These are phyloP conservation scores for Beroe ovata DNA, from an alignment of 37 sponge, comb jelly and placozoan species.

Conservation along the genomic window DNA sequence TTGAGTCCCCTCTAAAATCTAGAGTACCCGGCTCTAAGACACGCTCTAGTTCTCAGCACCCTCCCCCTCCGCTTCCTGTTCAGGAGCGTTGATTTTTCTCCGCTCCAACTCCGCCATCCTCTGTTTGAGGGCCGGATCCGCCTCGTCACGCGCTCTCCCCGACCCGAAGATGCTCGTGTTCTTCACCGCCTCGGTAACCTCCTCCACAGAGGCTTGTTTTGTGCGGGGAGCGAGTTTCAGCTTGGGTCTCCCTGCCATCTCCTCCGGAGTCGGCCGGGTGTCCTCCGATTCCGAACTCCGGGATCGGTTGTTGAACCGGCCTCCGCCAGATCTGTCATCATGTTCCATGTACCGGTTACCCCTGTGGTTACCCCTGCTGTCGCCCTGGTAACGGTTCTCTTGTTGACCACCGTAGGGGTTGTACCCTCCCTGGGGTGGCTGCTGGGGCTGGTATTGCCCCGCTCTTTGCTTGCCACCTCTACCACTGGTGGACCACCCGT, in stretches of 20 bases:
- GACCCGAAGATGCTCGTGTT: conserved; percentile 78
- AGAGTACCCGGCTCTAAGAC: too few species aligned
- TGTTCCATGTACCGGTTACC: background rate
- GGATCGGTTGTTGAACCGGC: conserved; percentile 1
- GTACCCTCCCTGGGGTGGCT: conserved; percentile 18
- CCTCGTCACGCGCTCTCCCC: conserved; percentile 79
- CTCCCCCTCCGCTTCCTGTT: background rate
- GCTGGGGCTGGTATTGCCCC: conserved; percentile 2
- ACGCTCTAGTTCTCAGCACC: too few species aligned
- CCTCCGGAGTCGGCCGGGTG: conserved; percentile 69
- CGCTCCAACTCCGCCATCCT: conserved; percentile 48
- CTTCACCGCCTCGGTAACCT: conserved; percentile 69
- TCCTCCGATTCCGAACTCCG: conserved; percentile 59
- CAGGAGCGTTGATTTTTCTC: background rate
- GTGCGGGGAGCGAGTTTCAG: conserved; percentile 84
- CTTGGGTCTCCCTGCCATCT: conserved; percentile 77
- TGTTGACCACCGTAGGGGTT: conserved; percentile 57
- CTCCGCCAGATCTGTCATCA: conserved; percentile 47
- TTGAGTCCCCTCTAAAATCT: too few species aligned
- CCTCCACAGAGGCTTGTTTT: conserved; percentile 73
- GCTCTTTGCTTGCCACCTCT: conserved; percentile 62
- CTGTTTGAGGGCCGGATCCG: conserved; percentile 64
- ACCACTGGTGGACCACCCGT: conserved; percentile 61
- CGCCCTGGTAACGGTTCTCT: conserved; percentile 60
- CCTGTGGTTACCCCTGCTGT: conserved; percentile 56